Percentiles rank a stretch among this genome's conserved stretches.
Conservation (phyloP, 2,888 invertebrate genomes). For the Idaea aversata region DNA sequence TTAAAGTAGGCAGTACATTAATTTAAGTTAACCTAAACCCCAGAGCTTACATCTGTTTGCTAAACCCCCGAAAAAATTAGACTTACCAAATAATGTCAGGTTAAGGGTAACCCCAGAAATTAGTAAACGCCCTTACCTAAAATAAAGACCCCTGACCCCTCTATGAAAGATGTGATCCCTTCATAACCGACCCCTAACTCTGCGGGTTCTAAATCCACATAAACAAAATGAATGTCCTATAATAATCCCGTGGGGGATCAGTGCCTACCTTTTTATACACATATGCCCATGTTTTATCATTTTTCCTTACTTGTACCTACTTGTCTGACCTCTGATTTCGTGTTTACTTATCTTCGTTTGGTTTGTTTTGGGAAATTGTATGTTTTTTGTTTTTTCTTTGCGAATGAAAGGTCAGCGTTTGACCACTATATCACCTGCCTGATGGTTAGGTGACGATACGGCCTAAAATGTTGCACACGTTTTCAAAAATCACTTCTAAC, state of each 20-base stretch:
- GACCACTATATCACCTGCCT: too few relatives aligned
- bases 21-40: not conserved
- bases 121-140: not conserved
- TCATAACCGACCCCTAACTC: conserved; percentile 1
- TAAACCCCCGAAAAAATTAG: not conserved
- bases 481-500: too few relatives aligned
- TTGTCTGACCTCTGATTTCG: not conserved
- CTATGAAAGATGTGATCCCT: not conserved
- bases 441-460: too few relatives aligned
- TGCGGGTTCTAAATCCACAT: not conserved
- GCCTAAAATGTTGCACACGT: too few relatives aligned
- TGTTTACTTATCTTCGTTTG: not conserved
- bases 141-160: not conserved
- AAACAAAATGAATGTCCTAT: not conserved
- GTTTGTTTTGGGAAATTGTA: too few relatives aligned
- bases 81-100: not conserved
- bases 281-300: not conserved
- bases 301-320: not conserved
- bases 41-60: not conserved
- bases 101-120: not conserved
- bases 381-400: too few relatives aligned
- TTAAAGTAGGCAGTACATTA: not conserved
- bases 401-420: too few relatives aligned
- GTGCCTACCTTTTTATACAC: not conserved
- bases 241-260: not conserved